phyloP scores from a whole-genome alignment of 1,140 invertebrate genomes.

The Drepana arcuata region DNA sequence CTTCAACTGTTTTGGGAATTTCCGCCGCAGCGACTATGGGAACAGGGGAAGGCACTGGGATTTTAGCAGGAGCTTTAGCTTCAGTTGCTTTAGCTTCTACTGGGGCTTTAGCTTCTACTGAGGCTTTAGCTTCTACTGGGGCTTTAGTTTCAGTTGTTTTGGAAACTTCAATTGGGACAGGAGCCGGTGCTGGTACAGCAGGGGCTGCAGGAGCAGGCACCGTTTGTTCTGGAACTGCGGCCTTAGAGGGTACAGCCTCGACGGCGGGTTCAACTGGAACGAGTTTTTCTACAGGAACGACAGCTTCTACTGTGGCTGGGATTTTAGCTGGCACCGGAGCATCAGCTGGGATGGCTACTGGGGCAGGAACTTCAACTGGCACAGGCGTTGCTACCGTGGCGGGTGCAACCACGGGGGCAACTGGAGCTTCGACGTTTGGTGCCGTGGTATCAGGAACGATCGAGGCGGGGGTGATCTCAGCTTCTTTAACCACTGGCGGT shows the following conservation, averaged over 20 bases:
- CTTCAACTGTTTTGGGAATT: neutral
- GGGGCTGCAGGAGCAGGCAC: neutral
- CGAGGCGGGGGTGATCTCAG: neutral
- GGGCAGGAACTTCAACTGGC: conserved; percentile 14
- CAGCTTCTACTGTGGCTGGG: conserved; percentile 3
- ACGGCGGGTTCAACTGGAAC: neutral
- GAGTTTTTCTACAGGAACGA: neutral
- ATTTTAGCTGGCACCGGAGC: conserved; percentile 6
- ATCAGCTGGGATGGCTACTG: conserved; percentile 6
- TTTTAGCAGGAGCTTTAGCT: conserved; percentile 15
- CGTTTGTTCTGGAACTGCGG: neutral
- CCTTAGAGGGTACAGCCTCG: neutral
- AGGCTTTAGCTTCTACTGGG: conserved; percentile 2
- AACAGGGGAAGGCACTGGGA: conserved; percentile 6
- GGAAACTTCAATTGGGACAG: conserved; percentile 1
- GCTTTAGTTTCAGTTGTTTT: conserved; percentile 11
- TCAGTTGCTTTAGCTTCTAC: conserved; percentile 6
- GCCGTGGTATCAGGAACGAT: neutral
- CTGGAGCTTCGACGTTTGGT: neutral
- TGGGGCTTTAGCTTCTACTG: neutral
- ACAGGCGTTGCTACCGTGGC: conserved; percentile 2
- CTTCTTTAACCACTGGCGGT: conserved; percentile 18
- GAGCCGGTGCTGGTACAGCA: neutral
- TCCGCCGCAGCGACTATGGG: conserved; percentile 4
- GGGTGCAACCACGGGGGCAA: conserved; percentile 1